Evolutionary conservation across 2,888 invertebrate genomes (phyloP), one percentile per base, ranked within the genome.

Genomic region (Eupithecia dodoneata): DNA sequence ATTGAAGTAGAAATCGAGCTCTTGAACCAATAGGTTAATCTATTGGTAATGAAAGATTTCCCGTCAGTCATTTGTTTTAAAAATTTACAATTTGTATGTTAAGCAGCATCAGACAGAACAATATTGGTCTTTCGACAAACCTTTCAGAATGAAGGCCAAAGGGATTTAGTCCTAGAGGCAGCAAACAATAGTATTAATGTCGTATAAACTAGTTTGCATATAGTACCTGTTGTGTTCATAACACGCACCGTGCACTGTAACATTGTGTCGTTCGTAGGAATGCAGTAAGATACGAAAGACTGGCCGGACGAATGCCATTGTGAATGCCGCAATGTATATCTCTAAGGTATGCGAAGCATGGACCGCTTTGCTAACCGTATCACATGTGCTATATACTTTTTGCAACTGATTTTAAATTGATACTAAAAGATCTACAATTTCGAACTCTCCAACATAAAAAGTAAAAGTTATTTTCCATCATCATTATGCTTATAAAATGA

Each of bases 251-350:
- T 47, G 85, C 85, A 85, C 84, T 84, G 83, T 87, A 86, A 87
- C 84, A 81, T 85, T 88, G 84, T 92, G 90, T 90, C 78, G 87
- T 93, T 91, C 93, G 85, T 95, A 96, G 96, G 96, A 96, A 81
- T 95, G 96, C 93, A 96, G 96, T 95, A 96, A 94, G 87, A 92
- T 96, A 89, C 94, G 94, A 85, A 95, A 95, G 93, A 94, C 94
- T 89, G 96, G 95, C 88, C 95, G 95, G 91, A 94, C 95, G 90
- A 96, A 96, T 94, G 95, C 96, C 85, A 96, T 97, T 91, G 95
- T 96, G 93, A 96, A 96, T 93, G 96, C 97, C 85, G 96, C 96
- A 85, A 92, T 96, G 91, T 96, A 96, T 95, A 95, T 97, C 90
- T 96, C 96, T 90, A 97, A 97, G 97, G 97, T 97, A 95, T 90